Evolutionary conservation across 2,797 vertebrate species (phyloP).

Genomic region (Tauraco hartlaubi): DNA sequence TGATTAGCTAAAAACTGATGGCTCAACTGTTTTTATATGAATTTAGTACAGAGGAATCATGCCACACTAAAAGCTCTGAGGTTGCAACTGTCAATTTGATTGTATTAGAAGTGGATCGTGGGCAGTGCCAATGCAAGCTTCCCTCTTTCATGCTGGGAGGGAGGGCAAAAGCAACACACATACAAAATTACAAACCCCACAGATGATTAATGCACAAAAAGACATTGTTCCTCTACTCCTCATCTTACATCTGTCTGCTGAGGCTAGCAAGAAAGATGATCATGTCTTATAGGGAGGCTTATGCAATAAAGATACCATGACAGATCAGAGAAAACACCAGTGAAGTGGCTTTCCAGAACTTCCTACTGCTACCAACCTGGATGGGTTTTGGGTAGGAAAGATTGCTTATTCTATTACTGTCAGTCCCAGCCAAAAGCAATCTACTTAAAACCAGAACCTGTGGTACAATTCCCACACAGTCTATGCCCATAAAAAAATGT

Average conservation of each 20-base stretch:
- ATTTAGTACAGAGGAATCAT: background rate
- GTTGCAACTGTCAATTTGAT: background rate
- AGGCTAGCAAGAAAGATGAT: background rate
- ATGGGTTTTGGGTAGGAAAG: background rate
- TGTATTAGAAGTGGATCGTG: accelerated
- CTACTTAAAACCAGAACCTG: background rate
- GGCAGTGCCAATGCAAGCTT: background rate
- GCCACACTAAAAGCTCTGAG: background rate
- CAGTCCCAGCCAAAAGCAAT: background rate
- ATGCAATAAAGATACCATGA: background rate
- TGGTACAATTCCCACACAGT: background rate
- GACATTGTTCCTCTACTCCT: background rate
- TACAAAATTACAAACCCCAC: background rate
- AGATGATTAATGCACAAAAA: background rate
- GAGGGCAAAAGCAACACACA: background rate
- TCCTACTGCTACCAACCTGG: background rate
- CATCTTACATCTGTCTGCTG: background rate
- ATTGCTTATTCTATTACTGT: background rate
- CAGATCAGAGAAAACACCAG: background rate
- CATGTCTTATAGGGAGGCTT: background rate
- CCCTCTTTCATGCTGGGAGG: background rate
- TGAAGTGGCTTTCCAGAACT: background rate
- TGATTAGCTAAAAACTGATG: background rate
- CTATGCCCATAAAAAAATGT: background rate
- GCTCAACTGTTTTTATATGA: background rate